These are phyloP conservation scores for Eudasyphora cyanicolor DNA, from an alignment of 2,888 invertebrate genomes.

Conservation along the genomic window DNA sequence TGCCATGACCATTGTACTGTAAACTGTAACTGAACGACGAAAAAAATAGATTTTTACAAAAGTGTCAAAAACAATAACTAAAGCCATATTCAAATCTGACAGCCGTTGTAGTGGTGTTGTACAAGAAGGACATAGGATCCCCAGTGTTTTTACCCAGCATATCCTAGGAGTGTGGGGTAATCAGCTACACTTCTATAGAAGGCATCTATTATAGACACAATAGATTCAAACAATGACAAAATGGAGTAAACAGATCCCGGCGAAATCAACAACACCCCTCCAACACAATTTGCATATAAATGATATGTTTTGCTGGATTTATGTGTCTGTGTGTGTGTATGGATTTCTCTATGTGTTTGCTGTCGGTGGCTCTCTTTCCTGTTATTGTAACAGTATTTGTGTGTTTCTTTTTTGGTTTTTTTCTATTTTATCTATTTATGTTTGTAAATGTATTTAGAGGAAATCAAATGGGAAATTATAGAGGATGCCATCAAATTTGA, in stretches of 20 bases:
- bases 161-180: not conserved
- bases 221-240: not conserved
- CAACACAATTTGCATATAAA: constrained; percentile 35
- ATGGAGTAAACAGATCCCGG: not conserved
- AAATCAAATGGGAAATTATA: constrained; percentile 34
- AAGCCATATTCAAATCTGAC: constrained; percentile 21
- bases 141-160: too few species aligned
- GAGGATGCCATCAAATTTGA: constrained; percentile 19
- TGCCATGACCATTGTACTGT: not conserved
- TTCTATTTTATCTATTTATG: too few species aligned
- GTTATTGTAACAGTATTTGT: not conserved
- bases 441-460: not conserved
- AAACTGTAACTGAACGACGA: not conserved
- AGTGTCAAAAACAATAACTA: constrained; percentile 43
- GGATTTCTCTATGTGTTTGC: not conserved
- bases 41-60: constrained; percentile 37
- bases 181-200: not conserved
- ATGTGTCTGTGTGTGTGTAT: not conserved
- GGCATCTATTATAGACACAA: not conserved
- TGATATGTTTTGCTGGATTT: constrained; percentile 19
- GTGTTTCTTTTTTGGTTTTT: not conserved
- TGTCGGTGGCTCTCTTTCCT: not conserved
- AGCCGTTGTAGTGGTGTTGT: not conserved
- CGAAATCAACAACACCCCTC: not conserved
- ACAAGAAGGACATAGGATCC: too few species aligned